A percentile compares a stretch with the other conserved stretches of the same genome.
Conservation (phyloP, 2,888 invertebrate genomes). For the Athalia circularis region DNA sequence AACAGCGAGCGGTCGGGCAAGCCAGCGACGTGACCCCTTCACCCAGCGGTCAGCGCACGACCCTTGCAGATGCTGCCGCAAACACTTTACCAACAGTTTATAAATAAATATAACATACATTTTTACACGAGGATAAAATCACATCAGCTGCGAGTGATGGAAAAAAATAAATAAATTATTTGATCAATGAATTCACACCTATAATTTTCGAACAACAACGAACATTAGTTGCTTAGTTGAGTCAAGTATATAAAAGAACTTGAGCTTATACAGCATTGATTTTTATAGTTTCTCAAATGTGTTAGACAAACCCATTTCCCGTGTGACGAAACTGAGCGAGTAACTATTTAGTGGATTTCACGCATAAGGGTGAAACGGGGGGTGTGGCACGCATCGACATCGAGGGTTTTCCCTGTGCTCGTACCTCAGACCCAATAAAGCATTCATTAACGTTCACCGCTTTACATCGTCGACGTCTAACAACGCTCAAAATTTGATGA, state of each 20-base stretch:
- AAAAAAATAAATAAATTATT: background rate
- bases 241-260: too few relatives aligned
- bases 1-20: slow-evolving; percentile 35
- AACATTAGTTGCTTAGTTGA: too few relatives aligned
- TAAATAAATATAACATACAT: background rate
- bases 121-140: background rate
- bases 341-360: background rate
- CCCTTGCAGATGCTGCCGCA: slow-evolving; percentile 38
- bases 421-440: slow-evolving; percentile 18
- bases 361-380: background rate
- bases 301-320: background rate
- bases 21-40: slow-evolving; percentile 39
- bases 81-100: slow-evolving; percentile 28
- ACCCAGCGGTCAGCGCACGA: slow-evolving; percentile 36
- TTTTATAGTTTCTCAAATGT: background rate
- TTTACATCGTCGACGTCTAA: slow-evolving; percentile 3
- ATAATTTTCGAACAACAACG: too few relatives aligned
- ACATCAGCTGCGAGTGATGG: background rate
- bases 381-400: background rate
- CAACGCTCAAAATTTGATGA: slow-evolving; percentile 9
- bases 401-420: background rate
- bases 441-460: slow-evolving; percentile 24
- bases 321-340: background rate
- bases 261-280: too few relatives aligned
- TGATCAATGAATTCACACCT: too few relatives aligned